Evolutionary conservation across 2,888 invertebrate species (phyloP), one percentile per base, ranked within the genome.

Genomic region (Orchestes rusci): DNA sequence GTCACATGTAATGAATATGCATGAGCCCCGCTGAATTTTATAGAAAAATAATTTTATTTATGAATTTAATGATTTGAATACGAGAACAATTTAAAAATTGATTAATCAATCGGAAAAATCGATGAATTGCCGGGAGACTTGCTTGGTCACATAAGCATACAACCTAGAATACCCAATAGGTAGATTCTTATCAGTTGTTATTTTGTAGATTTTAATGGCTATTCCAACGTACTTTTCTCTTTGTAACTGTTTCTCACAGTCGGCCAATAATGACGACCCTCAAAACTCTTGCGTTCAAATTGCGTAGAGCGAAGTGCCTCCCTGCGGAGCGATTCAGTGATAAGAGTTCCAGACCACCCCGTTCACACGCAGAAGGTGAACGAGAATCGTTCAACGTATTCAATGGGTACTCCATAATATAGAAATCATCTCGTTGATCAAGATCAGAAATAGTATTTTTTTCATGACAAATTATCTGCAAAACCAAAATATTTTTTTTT

Each of bases 271-370:
- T 45, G 5, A 37, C 48, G 37, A 51, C 50, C 53, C 52, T 53
- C 43, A 52, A 40, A 52, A 18, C 15, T 16, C 28, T 45, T 40
- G 33, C 34, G 54, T 54, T 55, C 45, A 57, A 59, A 57, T 55
- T 57, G 58, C 58, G 50, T 55, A 58, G 40, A 54, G 54, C 56
- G 49, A 55, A 60, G 60, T 58, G 59, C 59, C 49, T 33, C 53
- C 59, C 57, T 51, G 59, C 54, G 46, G 59, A 18, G 58, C 39
- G 53, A 57, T 58, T 56, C 34, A 39, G 35, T 56, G 60, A 60
- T 60, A 60, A 60, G 57, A 50, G 54, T 54, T 47, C 31, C 36
- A 50, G 59, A 59, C 59, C 59, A 60, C 60, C 59, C 59, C 58
- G 59, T 60, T 60, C 60, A 60, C 60, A 60, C 60, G 60, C 60